Base-by-base conservation (phyloP, 2,888 invertebrate genomes). In the Lasioglossum malachurum region DNA sequence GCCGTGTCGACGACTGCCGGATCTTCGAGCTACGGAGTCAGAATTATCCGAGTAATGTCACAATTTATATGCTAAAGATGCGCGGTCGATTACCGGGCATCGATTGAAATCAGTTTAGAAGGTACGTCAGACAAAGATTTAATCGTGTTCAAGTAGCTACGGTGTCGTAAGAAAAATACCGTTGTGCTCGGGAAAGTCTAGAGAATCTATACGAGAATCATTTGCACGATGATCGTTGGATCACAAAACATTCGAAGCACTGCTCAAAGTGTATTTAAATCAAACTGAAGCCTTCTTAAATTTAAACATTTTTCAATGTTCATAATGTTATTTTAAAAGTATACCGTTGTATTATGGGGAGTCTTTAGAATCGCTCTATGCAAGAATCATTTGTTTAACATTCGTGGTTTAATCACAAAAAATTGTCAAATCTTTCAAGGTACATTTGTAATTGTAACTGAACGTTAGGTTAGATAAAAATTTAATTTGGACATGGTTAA, bases 41-140 rank as follows among this genome's bases (percentile, higher is more conserved):
- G 57, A 75, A 75, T 35, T 75, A 75, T 73, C 57, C 19, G 57
- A 75, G 38, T 75, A 53, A 53, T 53, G 53, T 53, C 53, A 53
- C 53, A 53, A 53, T 53, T 53, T 53, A 53, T 53, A 74, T 53
- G 53, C 53, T 53, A 53, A 53, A 53, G 53, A 53, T 53, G 23
- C 53, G 53, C 23, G 53, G 53, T 53, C 78, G 78, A 76, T 53
- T 73, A 31, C 80, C 82, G 79, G 79, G 78, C 41, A 53, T 53
- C 53, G 53, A 53, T 53, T 53, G 53, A 53, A 53, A 53, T 53
- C 23, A 53, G 53, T 23, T 53, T 23, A 53, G 53, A 10, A 53
- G 23, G 53, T 8, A 53, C 44, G 44, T 53, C 53, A 53, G 53
- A 53, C 23, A 53, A 53, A 10, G 53, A 53, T 23, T 23, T 53